These are phyloP conservation scores for Bradypus variegatus DNA, from an alignment of 2,797 vertebrate genomes.

Conservation along the genomic window DNA sequence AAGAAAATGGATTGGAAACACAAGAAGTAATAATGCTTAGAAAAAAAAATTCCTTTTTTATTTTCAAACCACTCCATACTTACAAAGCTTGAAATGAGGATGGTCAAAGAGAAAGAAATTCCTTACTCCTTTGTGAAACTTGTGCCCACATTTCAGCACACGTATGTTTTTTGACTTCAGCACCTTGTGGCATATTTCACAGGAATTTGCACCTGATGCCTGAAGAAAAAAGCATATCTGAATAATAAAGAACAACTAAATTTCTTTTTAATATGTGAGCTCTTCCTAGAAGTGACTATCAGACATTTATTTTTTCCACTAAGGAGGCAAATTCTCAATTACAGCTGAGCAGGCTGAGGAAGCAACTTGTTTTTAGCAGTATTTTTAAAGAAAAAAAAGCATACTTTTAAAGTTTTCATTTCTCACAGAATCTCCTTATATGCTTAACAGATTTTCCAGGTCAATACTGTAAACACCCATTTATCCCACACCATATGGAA, in stretches of 20 bases:
- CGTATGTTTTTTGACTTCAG: constrained; percentile 74
- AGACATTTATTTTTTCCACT: not conserved
- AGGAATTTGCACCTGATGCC: constrained; percentile 81
- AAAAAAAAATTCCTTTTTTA: not conserved
- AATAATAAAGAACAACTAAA: not conserved
- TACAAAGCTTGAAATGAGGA: not conserved
- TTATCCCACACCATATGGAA: not conserved
- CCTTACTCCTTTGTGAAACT: constrained; percentile 86
- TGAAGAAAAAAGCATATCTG: constrained; percentile 52
- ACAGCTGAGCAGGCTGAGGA: not conserved
- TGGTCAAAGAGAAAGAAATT: not conserved
- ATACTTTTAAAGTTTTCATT: not conserved
- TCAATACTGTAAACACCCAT: not conserved
- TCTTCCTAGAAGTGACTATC: not conserved
- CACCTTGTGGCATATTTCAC: constrained; percentile 88
- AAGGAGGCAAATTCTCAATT: not conserved
- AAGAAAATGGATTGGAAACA: too few species aligned
- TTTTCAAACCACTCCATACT: not conserved
- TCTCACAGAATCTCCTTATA: not conserved
- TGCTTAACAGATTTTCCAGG: not conserved
- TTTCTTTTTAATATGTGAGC: not conserved
- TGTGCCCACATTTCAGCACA: constrained; percentile 87
- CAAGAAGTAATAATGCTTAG: too few species aligned
- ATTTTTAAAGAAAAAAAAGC: not conserved
- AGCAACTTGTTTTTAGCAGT: not conserved